These are phyloP conservation scores for Natrix natrix DNA, from an alignment of 2,797 vertebrate species.

Conservation along the genomic window DNA sequence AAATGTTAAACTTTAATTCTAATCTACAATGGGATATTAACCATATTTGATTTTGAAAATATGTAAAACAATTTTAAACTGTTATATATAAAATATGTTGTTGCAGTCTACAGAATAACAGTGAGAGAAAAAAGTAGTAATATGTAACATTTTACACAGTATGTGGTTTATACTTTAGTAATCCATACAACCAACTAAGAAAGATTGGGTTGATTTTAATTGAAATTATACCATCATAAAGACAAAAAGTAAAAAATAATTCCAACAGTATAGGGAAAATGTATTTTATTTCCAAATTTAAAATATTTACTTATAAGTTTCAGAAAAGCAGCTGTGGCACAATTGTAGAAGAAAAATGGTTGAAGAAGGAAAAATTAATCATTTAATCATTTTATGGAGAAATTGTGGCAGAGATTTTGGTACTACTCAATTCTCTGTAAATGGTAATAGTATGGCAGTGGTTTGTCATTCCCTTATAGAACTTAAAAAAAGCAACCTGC, in stretches of 20 bases:
- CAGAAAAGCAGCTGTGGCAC: not conserved
- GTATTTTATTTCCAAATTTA: not conserved
- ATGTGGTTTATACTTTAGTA: not conserved
- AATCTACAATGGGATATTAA: not conserved
- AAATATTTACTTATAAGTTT: not conserved
- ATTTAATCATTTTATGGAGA: not conserved
- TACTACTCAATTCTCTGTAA: not conserved
- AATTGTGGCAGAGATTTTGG: not conserved
- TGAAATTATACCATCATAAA: not conserved
- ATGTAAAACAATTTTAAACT: not conserved
- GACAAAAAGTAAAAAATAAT: not conserved
- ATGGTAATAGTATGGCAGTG: not conserved
- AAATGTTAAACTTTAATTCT: conserved; percentile 5
- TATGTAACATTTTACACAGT: not conserved
- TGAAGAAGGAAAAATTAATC: not conserved
- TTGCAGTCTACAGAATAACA: not conserved
- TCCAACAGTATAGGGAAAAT: not conserved
- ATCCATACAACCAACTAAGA: not conserved
- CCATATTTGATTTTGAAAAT: not conserved
- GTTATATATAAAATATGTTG: not conserved
- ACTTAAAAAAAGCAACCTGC: not conserved
- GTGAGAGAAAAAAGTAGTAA: not conserved
- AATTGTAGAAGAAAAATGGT: not conserved
- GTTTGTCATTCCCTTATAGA: not conserved
- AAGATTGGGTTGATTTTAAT: not conserved